These are phyloP conservation scores for Sarcophaga variegata DNA, from an alignment of 2,888 invertebrate genomes.

Conservation along the genomic window DNA sequence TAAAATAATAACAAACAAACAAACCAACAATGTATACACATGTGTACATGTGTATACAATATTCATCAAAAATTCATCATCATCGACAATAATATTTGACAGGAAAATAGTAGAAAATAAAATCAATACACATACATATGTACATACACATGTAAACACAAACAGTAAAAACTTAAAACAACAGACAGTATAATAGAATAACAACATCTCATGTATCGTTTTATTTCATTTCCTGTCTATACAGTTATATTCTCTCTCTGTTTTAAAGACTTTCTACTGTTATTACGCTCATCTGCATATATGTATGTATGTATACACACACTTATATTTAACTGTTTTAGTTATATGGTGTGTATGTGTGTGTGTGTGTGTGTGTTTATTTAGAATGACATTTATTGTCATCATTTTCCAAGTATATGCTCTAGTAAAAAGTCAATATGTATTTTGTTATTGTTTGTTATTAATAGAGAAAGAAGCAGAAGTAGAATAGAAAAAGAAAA, in stretches of 20 bases:
- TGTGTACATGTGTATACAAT: slow-evolving; percentile 22
- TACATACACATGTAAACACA: neutral
- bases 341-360: too few relatives aligned
- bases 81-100: slow-evolving; percentile 44
- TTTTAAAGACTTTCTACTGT: neutral
- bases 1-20: slow-evolving; percentile 32
- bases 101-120: slow-evolving; percentile 20
- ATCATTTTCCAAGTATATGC: slow-evolving; percentile 6
- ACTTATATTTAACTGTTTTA: too few relatives aligned
- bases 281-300: too few relatives aligned
- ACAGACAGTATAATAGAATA: too few relatives aligned
- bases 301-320: too few relatives aligned
- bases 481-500: too few relatives aligned
- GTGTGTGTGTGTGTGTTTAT: too few relatives aligned
- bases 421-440: neutral
- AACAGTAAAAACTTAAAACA: too few relatives aligned
- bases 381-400: slow-evolving; percentile 11
- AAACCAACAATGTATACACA: neutral
- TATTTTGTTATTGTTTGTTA: neutral
- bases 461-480: neutral
- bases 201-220: too few relatives aligned
- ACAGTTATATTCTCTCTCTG: neutral
- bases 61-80: slow-evolving; percentile 62
- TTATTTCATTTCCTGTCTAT: neutral
- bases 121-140: neutral